A percentile compares a stretch with the other conserved stretches of the same genome.
These are phyloP conservation scores for Trogon surrucura DNA, from an alignment of 2,113 vertebrate species.

Conservation along the genomic window DNA sequence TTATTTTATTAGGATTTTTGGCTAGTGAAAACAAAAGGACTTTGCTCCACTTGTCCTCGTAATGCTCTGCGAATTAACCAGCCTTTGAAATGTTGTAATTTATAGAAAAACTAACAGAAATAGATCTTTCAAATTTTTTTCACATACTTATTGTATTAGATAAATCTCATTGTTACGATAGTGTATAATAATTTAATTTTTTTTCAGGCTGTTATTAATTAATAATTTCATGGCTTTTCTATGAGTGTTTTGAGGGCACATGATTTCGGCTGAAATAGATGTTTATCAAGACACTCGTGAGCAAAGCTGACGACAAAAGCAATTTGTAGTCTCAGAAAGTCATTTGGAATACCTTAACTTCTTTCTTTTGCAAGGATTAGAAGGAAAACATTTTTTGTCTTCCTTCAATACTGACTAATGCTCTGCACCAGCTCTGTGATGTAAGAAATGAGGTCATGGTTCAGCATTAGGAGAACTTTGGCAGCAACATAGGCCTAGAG, in stretches of 20 bases:
- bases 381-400: neutral
- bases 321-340: neutral
- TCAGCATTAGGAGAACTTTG: neutral
- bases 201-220: neutral
- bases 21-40: neutral
- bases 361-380: neutral
- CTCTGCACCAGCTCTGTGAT: neutral
- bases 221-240: neutral
- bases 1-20: neutral
- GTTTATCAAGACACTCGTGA: neutral
- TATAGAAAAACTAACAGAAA: neutral
- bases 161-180: neutral
- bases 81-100: neutral
- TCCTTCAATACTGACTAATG: neutral
- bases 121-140: neutral
- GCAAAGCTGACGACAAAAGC: neutral
- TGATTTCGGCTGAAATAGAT: neutral
- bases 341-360: neutral
- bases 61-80: neutral
- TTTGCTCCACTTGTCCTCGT: neutral
- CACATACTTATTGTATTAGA: neutral
- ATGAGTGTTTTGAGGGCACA: too few species aligned
- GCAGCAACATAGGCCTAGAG: neutral
- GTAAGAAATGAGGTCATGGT: neutral
- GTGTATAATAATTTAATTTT: neutral